Conservation (phyloP, 2,888 invertebrate species). For the Drosophila neutralis region DNA sequence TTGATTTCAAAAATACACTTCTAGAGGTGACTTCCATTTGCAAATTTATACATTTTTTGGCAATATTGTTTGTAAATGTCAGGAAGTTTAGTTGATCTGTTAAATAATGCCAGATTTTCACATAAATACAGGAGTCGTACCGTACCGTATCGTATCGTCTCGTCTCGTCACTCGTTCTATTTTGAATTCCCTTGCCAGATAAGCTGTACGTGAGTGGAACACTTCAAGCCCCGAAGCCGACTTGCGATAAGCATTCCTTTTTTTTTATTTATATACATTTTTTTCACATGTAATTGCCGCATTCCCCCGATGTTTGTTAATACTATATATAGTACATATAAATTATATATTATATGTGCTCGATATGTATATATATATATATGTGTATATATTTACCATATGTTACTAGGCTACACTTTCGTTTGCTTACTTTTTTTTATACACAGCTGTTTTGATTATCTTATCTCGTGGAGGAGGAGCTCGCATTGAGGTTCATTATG, state of each 20-base stretch:
- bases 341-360: background rate
- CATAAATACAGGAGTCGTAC: background rate
- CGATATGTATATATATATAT: background rate
- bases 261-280: background rate
- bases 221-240: constrained; percentile 17
- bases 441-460: constrained; percentile 76
- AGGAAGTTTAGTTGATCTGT: background rate
- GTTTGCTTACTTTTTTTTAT: constrained; percentile 54
- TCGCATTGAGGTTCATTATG: constrained; percentile 28
- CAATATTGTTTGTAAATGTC: background rate
- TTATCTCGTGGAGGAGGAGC: constrained; percentile 47
- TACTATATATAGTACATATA: constrained; percentile 3
- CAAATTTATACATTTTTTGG: background rate
- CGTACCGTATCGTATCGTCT: background rate
- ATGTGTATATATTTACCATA: constrained; percentile 1
- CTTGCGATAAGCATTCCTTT: constrained; percentile 20
- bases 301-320: constrained; percentile 32
- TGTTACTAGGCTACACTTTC: constrained; percentile 54
- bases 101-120: background rate
- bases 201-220: constrained; percentile 29
- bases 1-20: background rate
- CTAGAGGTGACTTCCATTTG: background rate
- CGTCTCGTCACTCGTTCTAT: background rate
- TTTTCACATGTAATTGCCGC: constrained; percentile 18
- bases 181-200: constrained; percentile 31